Evolutionary conservation across 2,113 vertebrate genomes (phyloP).

Genomic region (Axis porcinus): DNA sequence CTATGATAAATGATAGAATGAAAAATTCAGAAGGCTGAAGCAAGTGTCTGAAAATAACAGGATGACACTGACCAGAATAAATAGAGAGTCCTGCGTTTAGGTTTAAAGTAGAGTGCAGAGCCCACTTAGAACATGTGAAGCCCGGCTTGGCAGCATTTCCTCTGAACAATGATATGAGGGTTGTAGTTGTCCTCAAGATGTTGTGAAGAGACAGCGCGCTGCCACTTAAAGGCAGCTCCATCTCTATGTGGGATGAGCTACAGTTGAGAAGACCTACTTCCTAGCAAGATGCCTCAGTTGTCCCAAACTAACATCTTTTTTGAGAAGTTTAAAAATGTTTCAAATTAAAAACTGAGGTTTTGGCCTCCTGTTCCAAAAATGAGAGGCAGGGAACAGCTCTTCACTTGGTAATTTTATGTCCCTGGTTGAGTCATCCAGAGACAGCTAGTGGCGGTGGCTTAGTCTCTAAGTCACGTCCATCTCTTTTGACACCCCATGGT

Average conservation of each 20-base stretch:
- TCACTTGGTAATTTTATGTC: neutral
- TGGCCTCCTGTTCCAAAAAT: neutral
- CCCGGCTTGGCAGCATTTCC: neutral
- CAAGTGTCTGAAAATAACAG: conserved; percentile 9
- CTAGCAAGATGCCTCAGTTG: neutral
- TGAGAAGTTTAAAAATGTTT: neutral
- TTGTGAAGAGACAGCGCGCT: neutral
- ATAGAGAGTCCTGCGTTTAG: neutral
- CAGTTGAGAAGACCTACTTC: neutral
- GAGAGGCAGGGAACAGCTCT: neutral
- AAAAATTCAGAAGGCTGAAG: conserved; percentile 25
- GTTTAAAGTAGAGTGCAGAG: neutral
- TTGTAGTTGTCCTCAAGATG: neutral
- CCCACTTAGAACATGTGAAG: neutral
- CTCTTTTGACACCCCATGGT: neutral
- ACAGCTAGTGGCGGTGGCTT: accelerated
- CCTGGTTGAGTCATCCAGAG: neutral
- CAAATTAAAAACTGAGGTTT: neutral
- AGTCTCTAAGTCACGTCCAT: neutral
- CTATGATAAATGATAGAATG: neutral
- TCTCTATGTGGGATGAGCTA: neutral
- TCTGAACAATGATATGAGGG: neutral
- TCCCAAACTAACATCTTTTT: neutral
- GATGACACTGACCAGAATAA: neutral
- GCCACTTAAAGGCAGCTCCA: neutral